Base-by-base conservation (phyloP, 2,888 invertebrate species). In the Ectobius pallidus region DNA sequence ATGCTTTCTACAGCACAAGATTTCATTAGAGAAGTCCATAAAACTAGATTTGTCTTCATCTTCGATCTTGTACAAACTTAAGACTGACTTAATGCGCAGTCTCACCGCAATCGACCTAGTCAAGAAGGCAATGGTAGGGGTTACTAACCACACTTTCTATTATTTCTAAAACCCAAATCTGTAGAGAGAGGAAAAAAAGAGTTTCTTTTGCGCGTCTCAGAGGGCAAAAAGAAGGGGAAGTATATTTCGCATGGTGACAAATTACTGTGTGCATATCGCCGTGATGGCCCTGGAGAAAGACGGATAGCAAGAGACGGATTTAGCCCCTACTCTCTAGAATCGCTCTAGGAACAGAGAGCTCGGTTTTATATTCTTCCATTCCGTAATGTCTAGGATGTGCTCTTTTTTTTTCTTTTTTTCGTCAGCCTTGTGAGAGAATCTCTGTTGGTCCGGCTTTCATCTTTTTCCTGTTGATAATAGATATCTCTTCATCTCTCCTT, bases 201-300 rank as follows among this genome's bases (percentile, higher is more conserved):
- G n/a, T n/a, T n/a, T n/a, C 6, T 52, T 52, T 4, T 11, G 20
- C 52, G 25, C 3, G 20, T 52, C 11, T 20, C 52, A 46, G 18
- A 1, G 2, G n/a, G n/a, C n/a, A n/a, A n/a, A n/a, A n/a, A n/a
- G n/a, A n/a, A 46, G 2, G 11, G 11, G 14, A 46, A 52, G 25
- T 52, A 22, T 7, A 52, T 22, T 71, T 71, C 52, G 63, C 71
- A 44, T 20, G 34, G 71, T 71, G 71, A 71, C 71, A 71, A 71
- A 65, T 71, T 62, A 71, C 65, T 30, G 25, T 63, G 46, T 49
- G 52, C 46, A 63, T 49, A 63, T 49, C 63, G 42, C 42, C 46
- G 71, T 30, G 32, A 61, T 49, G 22, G 70, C 44, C 20, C 30
- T 70, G 22, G n/a, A 44, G 44, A 25, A 11, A 39, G n/a, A 62